phyloP scores from a whole-genome alignment of 2,888 invertebrate species.

The Oxytorus armatus region DNA sequence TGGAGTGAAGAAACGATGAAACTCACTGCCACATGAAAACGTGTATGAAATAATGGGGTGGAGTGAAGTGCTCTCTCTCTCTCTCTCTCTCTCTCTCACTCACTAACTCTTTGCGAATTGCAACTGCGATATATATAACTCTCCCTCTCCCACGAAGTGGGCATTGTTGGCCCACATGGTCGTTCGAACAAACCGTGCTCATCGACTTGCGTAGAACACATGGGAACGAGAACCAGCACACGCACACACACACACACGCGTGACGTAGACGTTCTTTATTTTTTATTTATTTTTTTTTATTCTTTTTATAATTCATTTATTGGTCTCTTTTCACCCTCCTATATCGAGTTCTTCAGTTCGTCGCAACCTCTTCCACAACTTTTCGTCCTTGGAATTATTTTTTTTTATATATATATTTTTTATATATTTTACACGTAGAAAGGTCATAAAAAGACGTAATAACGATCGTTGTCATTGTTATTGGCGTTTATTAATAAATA shows the following conservation, averaged over 20 bases:
- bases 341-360: slow-evolving; percentile 2
- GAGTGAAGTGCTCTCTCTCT: slow-evolving; percentile 77
- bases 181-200: slow-evolving; percentile 80
- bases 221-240: slow-evolving; percentile 73
- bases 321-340: slow-evolving; percentile 25
- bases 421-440: no score
- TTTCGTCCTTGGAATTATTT: no score
- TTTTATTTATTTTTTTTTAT: slow-evolving; percentile 50
- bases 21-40: slow-evolving; percentile 78
- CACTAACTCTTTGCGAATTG: slow-evolving; percentile 72
- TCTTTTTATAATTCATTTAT: slow-evolving; percentile 64
- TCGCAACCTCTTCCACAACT: neutral
- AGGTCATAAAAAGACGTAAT: no score
- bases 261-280: slow-evolving; percentile 11
- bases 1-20: slow-evolving; percentile 59
- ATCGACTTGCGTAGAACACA: slow-evolving; percentile 81
- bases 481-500: no score
- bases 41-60: slow-evolving; percentile 81
- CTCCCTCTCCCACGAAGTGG: slow-evolving; percentile 76
- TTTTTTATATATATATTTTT: no score
- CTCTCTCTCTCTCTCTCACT: slow-evolving; percentile 25
- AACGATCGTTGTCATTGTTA: no score
- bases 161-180: slow-evolving; percentile 84
- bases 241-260: slow-evolving; percentile 4
- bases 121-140: slow-evolving; percentile 53